A percentile compares a stretch with the other conserved stretches of the same genome.
Evolutionary conservation across 2,888 invertebrate genomes (phyloP).

Genomic region (Melipona bicolor): DNA sequence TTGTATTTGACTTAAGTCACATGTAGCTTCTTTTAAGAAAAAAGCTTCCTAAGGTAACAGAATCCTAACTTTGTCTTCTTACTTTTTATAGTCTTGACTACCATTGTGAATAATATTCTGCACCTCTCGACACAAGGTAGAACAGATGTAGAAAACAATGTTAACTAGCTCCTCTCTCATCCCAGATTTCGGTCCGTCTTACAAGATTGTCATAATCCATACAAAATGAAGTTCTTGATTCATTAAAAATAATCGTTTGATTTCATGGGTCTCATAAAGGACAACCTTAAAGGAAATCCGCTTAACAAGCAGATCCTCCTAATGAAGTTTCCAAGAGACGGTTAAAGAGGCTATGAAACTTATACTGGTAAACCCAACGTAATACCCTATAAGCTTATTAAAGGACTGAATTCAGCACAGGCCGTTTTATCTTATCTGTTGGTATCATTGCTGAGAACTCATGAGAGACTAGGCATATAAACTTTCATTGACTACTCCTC

Average conservation of each 20-base stretch:
- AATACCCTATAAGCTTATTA: constrained; percentile 47
- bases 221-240: neutral
- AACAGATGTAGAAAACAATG: neutral
- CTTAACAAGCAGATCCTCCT: constrained; percentile 47
- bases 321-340: constrained; percentile 47
- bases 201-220: neutral
- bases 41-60: neutral
- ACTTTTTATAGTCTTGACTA: neutral
- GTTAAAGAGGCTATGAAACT: constrained; percentile 35
- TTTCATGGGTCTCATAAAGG: constrained; percentile 34
- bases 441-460: constrained; percentile 12
- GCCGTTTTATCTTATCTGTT: constrained; percentile 17
- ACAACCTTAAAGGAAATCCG: constrained; percentile 39
- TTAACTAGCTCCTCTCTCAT: neutral
- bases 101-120: neutral
- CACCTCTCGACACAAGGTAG: neutral
- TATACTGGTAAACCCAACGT: constrained; percentile 33
- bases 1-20: too few species aligned
- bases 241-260: constrained; percentile 45
- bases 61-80: neutral
- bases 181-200: neutral
- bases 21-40: too few species aligned
- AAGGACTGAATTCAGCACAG: constrained; percentile 23
- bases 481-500: neutral
- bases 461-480: neutral